Evolutionary conservation across 2,888 invertebrate species (phyloP).

Genomic region (Itoplectis maculator): DNA sequence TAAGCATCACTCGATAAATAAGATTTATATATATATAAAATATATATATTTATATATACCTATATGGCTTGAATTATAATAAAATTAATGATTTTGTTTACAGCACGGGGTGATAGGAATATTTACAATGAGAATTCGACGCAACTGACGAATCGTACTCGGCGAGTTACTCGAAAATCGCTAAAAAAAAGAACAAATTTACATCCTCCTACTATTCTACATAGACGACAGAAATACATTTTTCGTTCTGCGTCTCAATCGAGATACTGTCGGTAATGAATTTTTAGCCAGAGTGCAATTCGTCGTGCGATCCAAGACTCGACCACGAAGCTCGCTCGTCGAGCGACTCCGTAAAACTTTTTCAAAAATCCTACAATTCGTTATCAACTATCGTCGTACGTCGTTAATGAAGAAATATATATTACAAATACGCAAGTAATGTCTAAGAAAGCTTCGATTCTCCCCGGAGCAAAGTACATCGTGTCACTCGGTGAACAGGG

Average conservation of each 20-base stretch:
- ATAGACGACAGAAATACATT: background rate
- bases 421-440: conserved; percentile 66
- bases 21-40: conserved; percentile 55
- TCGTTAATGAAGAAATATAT: conserved; percentile 52
- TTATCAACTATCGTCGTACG: conserved; percentile 21
- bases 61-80: conserved; percentile 59
- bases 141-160: conserved; percentile 10
- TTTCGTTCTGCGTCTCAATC: conserved; percentile 3
- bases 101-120: conserved; percentile 65
- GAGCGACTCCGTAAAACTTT: conserved; percentile 11
- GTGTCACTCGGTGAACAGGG: conserved; percentile 73
- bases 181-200: conserved; percentile 8
- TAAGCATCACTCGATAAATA: conserved; percentile 66
- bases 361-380: conserved; percentile 37
- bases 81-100: conserved; percentile 60
- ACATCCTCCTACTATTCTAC: conserved; percentile 25
- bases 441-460: conserved; percentile 68
- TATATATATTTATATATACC: conserved; percentile 55
- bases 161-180: conserved; percentile 15
- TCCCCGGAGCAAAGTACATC: conserved; percentile 72
- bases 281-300: conserved; percentile 9
- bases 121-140: conserved; percentile 63
- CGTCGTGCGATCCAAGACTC: conserved; percentile 30
- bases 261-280: conserved; percentile 13
- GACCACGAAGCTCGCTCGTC: background rate